phyloP scores from a whole-genome alignment of 2,797 vertebrate species.

The Yasuhikotakia modesta region DNA sequence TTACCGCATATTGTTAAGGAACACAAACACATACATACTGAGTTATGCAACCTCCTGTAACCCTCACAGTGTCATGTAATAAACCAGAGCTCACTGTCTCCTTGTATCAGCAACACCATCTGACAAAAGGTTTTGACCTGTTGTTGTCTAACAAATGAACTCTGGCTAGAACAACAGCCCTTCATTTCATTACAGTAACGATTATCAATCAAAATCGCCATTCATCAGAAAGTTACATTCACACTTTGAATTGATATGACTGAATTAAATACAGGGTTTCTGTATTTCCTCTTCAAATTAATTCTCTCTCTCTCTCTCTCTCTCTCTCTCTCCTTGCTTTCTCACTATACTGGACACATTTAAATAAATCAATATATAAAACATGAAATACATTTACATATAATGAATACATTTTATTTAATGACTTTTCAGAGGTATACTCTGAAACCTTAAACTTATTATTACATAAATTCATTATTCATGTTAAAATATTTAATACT shows the following conservation, averaged over 20 bases:
- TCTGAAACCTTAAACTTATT: no score
- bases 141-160: slow-evolving; percentile 20
- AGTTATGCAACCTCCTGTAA: slow-evolving; percentile 12
- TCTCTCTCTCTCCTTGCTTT: not conserved
- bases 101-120: slow-evolving; percentile 22
- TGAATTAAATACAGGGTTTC: not conserved
- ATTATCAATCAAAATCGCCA: slow-evolving; percentile 15
- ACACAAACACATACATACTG: slow-evolving; percentile 52
- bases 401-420: not conserved
- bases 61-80: slow-evolving; percentile 21
- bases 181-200: slow-evolving; percentile 13
- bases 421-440: no score
- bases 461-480: no score
- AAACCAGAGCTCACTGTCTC: slow-evolving; percentile 16
- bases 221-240: not conserved
- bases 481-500: no score
- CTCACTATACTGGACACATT: not conserved
- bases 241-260: no score
- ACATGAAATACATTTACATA: not conserved
- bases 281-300: not conserved
- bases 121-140: slow-evolving; percentile 15
- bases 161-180: not conserved
- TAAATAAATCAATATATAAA: not conserved
- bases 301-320: not conserved
- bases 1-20: slow-evolving; percentile 65